phyloP scores from a whole-genome alignment of 2,113 vertebrate genomes.

The Meleagris gallopavo region DNA sequence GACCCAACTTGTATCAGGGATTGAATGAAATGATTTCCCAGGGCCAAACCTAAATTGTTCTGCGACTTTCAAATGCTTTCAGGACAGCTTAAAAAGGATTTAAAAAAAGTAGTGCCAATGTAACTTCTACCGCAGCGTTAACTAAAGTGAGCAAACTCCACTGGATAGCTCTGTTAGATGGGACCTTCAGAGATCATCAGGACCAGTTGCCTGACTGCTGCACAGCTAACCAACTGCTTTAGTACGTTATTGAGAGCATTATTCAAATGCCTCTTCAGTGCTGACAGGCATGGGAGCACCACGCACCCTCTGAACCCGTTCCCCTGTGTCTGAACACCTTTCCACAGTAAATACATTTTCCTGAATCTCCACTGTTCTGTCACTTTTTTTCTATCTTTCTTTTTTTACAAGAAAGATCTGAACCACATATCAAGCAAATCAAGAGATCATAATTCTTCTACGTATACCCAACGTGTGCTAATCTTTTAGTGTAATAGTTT shows the following conservation, averaged over 20 bases:
- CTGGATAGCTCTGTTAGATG: background rate
- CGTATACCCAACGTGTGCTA: background rate
- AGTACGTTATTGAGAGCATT: background rate
- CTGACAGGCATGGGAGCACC: background rate
- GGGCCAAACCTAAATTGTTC: background rate
- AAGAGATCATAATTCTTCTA: background rate
- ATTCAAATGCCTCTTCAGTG: background rate
- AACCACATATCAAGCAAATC: background rate
- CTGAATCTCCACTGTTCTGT: background rate
- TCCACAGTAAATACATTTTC: background rate
- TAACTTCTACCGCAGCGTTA: background rate
- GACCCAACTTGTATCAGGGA: background rate
- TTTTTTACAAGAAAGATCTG: background rate
- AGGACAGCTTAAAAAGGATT: background rate
- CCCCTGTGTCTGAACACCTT: background rate
- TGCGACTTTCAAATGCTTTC: fast-evolving
- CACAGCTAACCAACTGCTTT: background rate
- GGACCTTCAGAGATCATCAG: background rate
- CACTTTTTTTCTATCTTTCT: background rate
- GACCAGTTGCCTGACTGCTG: background rate
- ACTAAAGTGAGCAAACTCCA: background rate
- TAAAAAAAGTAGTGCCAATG: background rate
- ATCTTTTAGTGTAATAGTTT: background rate
- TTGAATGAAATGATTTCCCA: background rate
- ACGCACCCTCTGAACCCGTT: background rate